Evolutionary conservation across 1,140 invertebrate species (phyloP), one percentile per base, ranked within the genome.

Genomic region (Helicoverpa zea): DNA sequence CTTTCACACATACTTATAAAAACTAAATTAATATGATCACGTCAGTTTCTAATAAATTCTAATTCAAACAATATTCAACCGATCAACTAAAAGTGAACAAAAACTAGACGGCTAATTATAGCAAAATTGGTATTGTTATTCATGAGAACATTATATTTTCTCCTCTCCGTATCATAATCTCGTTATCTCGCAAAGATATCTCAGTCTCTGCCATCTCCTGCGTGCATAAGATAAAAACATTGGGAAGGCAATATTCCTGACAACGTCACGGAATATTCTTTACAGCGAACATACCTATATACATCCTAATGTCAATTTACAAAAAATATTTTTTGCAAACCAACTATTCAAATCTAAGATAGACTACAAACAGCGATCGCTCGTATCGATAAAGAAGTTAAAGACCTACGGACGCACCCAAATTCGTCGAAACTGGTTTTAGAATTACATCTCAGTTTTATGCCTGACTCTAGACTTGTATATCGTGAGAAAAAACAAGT

Each of bases 61-160:
- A 13, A 68, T 68, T 12, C 5, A 23, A 35, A 68, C 1, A 16
- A 18, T 23, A 16, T 49, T 16, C n/a, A 49, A 11, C 5, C 18
- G n/a, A 18, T 16, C 47, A 49, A 18, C 47, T 64, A 64, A 43
- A 16, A 64, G 30, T 66, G 14, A 10, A 66, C 18, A 35, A 47
- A 43, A 4, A 47, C 47, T 16, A 66, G 47, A 47, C 43, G 47
- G 14, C 58, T 23, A 59, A 59, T 59, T 64, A 64, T 29, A 52
- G 35, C 47, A 70, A 52, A 47, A 76, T 76, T 76, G 56, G n/a
- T 29, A 56, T 51, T 66, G 16, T 29, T 66, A 35, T 56, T 79
- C 77, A 79, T 56, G 66, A 72, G 66, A 72, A 72, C 35, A 43
- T 43, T 72, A 72, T 79, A 68, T 70, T 74, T 81, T 81, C 79